Evolutionary conservation across 2,113 vertebrate species (phyloP).

Genomic region (Oreamnos americanus): DNA sequence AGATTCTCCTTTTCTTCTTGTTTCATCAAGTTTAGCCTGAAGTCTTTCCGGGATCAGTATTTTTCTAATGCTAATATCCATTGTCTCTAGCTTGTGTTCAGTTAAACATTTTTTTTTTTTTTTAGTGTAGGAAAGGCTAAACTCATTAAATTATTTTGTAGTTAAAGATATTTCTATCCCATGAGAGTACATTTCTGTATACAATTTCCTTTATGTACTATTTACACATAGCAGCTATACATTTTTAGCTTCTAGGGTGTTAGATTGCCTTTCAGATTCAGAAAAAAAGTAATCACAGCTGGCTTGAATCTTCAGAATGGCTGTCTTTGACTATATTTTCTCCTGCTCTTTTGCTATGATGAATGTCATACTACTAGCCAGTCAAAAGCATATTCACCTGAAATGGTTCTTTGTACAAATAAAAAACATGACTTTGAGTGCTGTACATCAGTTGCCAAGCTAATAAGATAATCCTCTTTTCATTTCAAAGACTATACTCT

Average conservation of each 20-base stretch:
- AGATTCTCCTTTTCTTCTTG: not conserved
- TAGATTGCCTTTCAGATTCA: slow-evolving; percentile 39
- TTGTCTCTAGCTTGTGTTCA: not conserved
- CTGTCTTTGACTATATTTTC: not conserved
- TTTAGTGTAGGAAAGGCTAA: not conserved
- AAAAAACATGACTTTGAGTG: slow-evolving; percentile 33
- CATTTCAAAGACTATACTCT: slow-evolving; percentile 45
- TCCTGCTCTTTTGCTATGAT: not conserved
- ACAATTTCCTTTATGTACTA: slow-evolving; percentile 6
- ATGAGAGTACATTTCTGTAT: not conserved
- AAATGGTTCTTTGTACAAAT: slow-evolving; percentile 38
- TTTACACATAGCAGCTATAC: slow-evolving; percentile 18
- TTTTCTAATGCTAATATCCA: not conserved
- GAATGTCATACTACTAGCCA: not conserved
- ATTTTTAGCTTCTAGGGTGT: slow-evolving; percentile 16
- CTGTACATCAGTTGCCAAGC: not conserved
- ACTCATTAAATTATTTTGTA: not conserved
- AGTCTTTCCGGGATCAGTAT: not conserved
- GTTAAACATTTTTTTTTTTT: not conserved
- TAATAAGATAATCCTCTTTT: slow-evolving; percentile 71
- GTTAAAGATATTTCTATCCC: slow-evolving; percentile 6
- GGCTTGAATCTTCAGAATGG: not conserved
- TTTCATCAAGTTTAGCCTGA: not conserved
- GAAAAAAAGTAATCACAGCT: slow-evolving; percentile 23
- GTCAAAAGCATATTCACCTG: slow-evolving; percentile 25